Evolutionary conservation across 2,113 vertebrate species (phyloP).

Genomic region (Salvelinus sp.): DNA sequence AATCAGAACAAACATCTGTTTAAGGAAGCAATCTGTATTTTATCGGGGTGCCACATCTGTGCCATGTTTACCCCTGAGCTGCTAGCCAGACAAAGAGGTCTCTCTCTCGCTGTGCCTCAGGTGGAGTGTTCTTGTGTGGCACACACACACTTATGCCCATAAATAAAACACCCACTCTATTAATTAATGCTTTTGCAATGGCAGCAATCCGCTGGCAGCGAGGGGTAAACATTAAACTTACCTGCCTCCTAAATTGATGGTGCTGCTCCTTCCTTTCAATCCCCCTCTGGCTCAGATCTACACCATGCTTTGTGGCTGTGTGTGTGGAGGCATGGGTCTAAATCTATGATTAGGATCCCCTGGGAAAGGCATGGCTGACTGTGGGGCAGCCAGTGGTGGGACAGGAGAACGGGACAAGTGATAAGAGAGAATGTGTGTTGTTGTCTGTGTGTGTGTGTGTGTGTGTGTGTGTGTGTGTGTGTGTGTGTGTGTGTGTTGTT

Average conservation of each 20-base stretch:
- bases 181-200: constrained; percentile 58
- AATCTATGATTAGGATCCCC: background rate
- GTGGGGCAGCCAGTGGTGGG: background rate
- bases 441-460: background rate
- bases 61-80: constrained; percentile 67
- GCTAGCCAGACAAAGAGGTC: constrained; percentile 63
- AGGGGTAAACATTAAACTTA: constrained; percentile 60
- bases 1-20: constrained; percentile 50
- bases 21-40: constrained; percentile 71
- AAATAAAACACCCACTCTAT: constrained; percentile 61
- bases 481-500: no score
- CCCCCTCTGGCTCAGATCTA: constrained; percentile 29
- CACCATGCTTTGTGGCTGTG: background rate
- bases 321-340: background rate
- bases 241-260: constrained; percentile 40
- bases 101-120: constrained; percentile 9
- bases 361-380: background rate
- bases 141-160: constrained; percentile 72
- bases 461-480: constrained; percentile 21
- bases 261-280: background rate
- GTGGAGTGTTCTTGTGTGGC: constrained; percentile 29
- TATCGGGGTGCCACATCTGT: constrained; percentile 73
- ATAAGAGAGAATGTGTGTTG: background rate
- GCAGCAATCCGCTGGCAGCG: constrained; percentile 44
- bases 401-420: background rate